Evolutionary conservation across 1,140 invertebrate genomes (phyloP), one percentile per base, ranked within the genome.

Genomic region (Idris sp.): DNA sequence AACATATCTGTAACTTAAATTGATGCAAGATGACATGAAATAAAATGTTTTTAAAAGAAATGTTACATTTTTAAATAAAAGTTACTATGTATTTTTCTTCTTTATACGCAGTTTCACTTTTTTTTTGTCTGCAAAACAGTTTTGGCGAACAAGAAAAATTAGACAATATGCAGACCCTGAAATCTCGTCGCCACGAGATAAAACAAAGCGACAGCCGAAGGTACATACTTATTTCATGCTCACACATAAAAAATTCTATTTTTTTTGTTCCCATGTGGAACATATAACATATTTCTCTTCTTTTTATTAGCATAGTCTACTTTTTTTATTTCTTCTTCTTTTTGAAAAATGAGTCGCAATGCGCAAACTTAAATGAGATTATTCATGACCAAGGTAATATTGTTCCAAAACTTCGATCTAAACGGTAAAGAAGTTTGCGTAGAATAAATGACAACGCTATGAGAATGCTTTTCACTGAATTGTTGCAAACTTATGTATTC

Each of bases 101-200:
- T n/a, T n/a, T n/a, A n/a, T n/a, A n/a, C n/a, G n/a, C n/a, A n/a
- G n/a, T n/a, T n/a, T n/a, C n/a, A n/a, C n/a, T n/a, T n/a, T n/a
- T n/a, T n/a, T n/a, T n/a, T n/a, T n/a, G n/a, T n/a, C n/a, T n/a
- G n/a, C n/a, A n/a, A n/a, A n/a, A n/a, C n/a, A n/a, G n/a, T n/a
- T n/a, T n/a, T n/a, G n/a, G n/a, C n/a, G n/a, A n/a, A n/a, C 54
- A 58, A 49, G 78, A 78, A 78, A 82, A 82, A 82, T 82, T 81
- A 82, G 79, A 56, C 79, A 81, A 76, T 54, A 64, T 28, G 53
- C 30, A 46, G 46, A 36, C 46, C 46, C 31, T 67, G 33, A 38
- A 65, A 54, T 65, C 59, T 61, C 31, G 36, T 41, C n/a, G n/a
- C n/a, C n/a, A n/a, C n/a, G n/a, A n/a, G 31, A 46, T 46, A 38